Evolutionary conservation across 2,797 vertebrate species (phyloP).

Genomic region (Micrastur ruficollis): DNA sequence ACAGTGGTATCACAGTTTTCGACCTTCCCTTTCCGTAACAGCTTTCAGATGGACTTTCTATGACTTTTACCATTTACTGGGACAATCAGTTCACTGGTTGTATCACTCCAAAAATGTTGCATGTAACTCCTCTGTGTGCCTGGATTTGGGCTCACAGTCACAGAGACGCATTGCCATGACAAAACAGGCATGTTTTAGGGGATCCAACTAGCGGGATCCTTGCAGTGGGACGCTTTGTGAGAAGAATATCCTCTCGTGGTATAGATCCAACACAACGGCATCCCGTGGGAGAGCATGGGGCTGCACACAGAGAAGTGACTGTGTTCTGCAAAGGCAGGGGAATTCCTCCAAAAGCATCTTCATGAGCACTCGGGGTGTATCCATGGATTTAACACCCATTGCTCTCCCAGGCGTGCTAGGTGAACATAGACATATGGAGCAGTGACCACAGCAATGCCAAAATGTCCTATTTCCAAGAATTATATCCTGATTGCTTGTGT

Average conservation of each 20-base stretch:
- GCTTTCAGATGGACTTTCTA: not conserved
- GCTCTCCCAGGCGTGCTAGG: not conserved
- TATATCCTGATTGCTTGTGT: no score
- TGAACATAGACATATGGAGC: not conserved
- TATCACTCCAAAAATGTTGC: no score
- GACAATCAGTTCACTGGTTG: not conserved
- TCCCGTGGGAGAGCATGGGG: fast-evolving
- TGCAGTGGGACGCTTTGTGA: not conserved
- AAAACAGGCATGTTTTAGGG: not conserved
- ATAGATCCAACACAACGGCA: no score
- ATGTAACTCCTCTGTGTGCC: not conserved
- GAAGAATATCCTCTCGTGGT: not conserved
- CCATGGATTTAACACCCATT: fast-evolving
- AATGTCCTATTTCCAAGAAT: not conserved
- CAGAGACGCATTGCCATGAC: fast-evolving
- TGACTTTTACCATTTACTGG: no score
- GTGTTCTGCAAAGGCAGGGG: not conserved
- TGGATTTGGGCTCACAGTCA: fast-evolving
- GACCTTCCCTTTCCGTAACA: not conserved
- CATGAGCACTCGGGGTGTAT: not conserved
- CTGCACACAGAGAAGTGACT: not conserved
- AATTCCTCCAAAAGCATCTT: fast-evolving
- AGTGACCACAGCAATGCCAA: fast-evolving
- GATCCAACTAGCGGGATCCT: not conserved
- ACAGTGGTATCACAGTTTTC: no score